Conservation (phyloP, 2,113 vertebrate species). For the Gopherus evgoodei region DNA sequence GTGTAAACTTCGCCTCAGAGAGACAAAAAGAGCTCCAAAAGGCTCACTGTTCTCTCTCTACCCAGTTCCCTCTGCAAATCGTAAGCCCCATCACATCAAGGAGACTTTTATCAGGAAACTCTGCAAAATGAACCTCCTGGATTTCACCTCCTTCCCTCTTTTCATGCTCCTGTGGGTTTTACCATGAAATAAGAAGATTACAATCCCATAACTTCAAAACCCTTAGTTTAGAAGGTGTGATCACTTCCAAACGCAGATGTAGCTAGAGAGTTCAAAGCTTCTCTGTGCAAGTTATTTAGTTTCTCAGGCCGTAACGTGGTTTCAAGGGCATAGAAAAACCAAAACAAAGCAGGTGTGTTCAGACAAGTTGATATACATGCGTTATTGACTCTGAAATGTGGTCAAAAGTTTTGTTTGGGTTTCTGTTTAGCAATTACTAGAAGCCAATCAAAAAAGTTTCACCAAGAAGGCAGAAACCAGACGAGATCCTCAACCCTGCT, state of each 20-base stretch:
- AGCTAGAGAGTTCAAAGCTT: neutral
- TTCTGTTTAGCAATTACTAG: constrained; percentile 18
- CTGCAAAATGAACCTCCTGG: neutral
- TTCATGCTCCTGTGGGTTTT: neutral
- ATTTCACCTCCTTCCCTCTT: neutral
- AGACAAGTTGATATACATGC: neutral
- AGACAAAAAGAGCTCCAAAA: neutral
- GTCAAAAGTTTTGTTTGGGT: neutral
- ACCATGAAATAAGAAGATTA: neutral
- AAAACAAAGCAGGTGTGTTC: neutral
- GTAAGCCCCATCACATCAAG: neutral
- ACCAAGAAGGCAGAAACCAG: neutral
- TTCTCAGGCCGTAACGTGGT: neutral
- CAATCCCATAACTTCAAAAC: neutral
- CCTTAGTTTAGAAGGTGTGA: neutral
- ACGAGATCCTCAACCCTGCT: neutral
- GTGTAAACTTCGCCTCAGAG: neutral
- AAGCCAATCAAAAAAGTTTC: neutral
- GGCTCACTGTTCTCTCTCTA: neutral
- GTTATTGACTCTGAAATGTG: neutral
- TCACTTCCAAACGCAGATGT: neutral
- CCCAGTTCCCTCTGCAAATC: neutral
- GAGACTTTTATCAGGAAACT: neutral
- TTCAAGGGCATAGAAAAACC: neutral
- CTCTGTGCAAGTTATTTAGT: neutral